Conservation (phyloP, 1,140 invertebrate species). For the Nasonia longicornis region DNA sequence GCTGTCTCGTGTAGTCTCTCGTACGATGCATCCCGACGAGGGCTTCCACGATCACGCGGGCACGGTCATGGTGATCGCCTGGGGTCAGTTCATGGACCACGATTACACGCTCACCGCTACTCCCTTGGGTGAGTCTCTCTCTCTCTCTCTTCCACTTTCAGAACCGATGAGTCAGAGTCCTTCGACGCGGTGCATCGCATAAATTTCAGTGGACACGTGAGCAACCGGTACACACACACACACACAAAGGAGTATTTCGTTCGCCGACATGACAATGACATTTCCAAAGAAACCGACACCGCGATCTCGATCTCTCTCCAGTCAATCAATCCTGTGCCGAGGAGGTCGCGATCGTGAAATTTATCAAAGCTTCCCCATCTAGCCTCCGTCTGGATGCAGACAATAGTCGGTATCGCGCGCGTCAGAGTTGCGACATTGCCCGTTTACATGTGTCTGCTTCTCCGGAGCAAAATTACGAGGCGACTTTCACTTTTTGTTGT, state of each 20-base stretch:
- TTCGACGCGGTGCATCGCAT: not conserved
- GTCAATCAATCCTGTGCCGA: not conserved
- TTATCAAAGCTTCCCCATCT: not conserved
- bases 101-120: slow-evolving; percentile 91
- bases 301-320: too few species aligned
- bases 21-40: slow-evolving; percentile 91
- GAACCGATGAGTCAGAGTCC: not conserved
- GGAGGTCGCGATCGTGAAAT: slow-evolving; percentile 27
- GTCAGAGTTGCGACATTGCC: slow-evolving; percentile 21
- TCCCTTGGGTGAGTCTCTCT: slow-evolving; percentile 76
- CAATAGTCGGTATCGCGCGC: not conserved
- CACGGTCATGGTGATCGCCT: slow-evolving; percentile 92
- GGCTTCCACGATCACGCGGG: slow-evolving; percentile 94
- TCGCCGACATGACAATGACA: not conserved
- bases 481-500: slow-evolving; percentile 42
- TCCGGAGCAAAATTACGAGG: slow-evolving; percentile 2
- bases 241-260: not conserved
- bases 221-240: too few species aligned
- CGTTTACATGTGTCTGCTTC: not conserved
- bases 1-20: slow-evolving; percentile 84
- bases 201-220: not conserved
- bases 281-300: not conserved
- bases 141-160: not conserved
- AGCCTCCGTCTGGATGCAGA: not conserved
- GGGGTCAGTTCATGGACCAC: slow-evolving; percentile 96